phyloP scores from a whole-genome alignment of 2,113 vertebrate species.

The Pachypanchax playfairii region DNA sequence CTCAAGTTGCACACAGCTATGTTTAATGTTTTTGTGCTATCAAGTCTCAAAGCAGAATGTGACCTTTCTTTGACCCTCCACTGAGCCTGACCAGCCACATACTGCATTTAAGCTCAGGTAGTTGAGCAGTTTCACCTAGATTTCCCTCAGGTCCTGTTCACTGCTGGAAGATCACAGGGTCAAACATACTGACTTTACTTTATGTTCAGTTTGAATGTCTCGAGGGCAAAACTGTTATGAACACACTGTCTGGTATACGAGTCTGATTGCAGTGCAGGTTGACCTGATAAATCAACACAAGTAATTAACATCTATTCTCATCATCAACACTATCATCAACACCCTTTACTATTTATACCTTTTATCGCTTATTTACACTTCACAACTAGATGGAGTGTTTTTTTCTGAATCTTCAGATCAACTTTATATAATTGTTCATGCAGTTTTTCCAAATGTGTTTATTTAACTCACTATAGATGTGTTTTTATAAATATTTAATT shows the following conservation, averaged over 20 bases:
- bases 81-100: constrained; percentile 9
- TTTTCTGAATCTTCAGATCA: too few species aligned
- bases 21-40: constrained; percentile 37
- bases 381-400: too few species aligned
- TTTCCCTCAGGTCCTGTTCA: constrained; percentile 40
- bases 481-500: too few species aligned
- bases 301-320: not conserved
- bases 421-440: too few species aligned
- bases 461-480: too few species aligned
- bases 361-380: not conserved
- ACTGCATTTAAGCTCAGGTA: constrained; percentile 24
- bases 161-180: constrained; percentile 31
- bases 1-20: constrained; percentile 32
- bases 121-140: constrained; percentile 22
- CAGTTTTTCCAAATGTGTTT: too few species aligned
- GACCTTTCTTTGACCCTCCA: constrained; percentile 48
- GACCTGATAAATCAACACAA: constrained; percentile 4
- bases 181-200: constrained; percentile 45
- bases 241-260: constrained; percentile 6
- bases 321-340: not conserved
- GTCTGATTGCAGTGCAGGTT: constrained; percentile 9
- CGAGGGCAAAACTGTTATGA: constrained; percentile 21
- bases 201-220: constrained; percentile 28
- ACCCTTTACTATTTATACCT: not conserved
- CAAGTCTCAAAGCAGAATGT: constrained; percentile 36